Conservation (phyloP, 37 sponge, comb jelly and placozoan species). For the Geodia barretti region DNA sequence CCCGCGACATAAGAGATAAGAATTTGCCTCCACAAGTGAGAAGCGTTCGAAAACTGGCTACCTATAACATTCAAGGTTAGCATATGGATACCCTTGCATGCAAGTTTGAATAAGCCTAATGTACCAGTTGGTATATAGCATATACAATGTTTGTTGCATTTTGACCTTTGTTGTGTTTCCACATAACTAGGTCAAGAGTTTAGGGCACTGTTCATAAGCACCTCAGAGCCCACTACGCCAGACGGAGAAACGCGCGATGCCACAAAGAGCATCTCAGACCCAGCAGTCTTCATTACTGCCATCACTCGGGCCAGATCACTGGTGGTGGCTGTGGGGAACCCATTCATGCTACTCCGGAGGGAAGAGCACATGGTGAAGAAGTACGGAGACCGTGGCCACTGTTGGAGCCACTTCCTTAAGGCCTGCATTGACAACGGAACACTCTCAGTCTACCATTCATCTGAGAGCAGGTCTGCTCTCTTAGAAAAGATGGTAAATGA, state of each 20-base stretch:
- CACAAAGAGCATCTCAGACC: constrained; percentile 54
- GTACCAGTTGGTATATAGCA: not conserved
- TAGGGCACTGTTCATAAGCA: constrained; percentile 44
- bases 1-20: not conserved
- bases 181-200: constrained; percentile 33
- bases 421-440: constrained; percentile 29
- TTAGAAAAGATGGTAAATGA: not conserved
- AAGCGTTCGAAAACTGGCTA: constrained; percentile 8
- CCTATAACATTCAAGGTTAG: constrained; percentile 34
- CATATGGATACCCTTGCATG: not conserved
- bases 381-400: constrained; percentile 32
- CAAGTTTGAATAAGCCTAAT: too few relatives aligned
- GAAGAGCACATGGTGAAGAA: constrained; percentile 38
- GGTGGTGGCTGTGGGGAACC: constrained; percentile 58
- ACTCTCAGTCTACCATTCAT: not conserved
- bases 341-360: constrained; percentile 31
- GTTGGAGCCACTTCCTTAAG: constrained; percentile 64
- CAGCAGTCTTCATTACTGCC: constrained; percentile 52
- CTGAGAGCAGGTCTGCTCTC: not conserved
- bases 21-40: not conserved
- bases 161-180: not conserved
- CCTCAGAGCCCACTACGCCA: constrained; percentile 44
- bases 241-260: constrained; percentile 18
- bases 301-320: constrained; percentile 62
- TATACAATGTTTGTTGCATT: not conserved